A percentile compares a stretch with the other conserved stretches of the same genome.
Evolutionary conservation across 2,797 vertebrate genomes (phyloP).

Genomic region (Hoplostethus atlanticus): DNA sequence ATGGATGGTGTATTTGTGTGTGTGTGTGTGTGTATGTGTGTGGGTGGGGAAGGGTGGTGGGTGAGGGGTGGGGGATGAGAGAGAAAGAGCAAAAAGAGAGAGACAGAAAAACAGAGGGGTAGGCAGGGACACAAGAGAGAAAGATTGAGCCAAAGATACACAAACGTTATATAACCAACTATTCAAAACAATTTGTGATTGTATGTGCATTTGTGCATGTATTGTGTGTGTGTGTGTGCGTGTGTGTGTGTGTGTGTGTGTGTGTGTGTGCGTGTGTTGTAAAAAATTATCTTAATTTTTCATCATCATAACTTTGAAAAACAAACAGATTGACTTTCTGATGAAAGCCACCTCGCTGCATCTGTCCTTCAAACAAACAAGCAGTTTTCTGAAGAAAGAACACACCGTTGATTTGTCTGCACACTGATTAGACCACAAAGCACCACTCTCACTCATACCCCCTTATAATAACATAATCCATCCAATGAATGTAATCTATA

Average conservation of each 20-base stretch:
- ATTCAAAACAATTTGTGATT: constrained; percentile 15
- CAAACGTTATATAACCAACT: too few relatives aligned
- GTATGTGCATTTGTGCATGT: not conserved
- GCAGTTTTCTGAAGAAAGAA: not conserved
- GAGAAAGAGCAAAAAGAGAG: constrained; percentile 5
- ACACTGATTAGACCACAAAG: constrained; percentile 6
- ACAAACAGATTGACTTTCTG: constrained; percentile 21
- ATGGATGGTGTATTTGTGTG: constrained; percentile 34
- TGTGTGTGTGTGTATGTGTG: constrained; percentile 12
- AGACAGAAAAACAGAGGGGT: constrained; percentile 6
- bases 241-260: too few relatives aligned
- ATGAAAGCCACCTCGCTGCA: constrained; percentile 17
- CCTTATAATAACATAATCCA: constrained; percentile 2
- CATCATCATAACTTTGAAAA: constrained; percentile 27
- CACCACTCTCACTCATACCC: not conserved
- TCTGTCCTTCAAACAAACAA: not conserved
- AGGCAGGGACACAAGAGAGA: constrained; percentile 20
- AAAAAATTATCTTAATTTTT: constrained; percentile 42
- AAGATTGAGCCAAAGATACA: constrained; percentile 1
- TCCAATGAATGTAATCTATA: constrained; percentile 16
- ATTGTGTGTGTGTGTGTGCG: not conserved
- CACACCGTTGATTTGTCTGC: not conserved
- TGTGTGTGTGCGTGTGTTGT: not conserved
- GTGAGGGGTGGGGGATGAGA: not conserved
- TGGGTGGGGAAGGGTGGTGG: constrained; percentile 4